A percentile compares a stretch with the other conserved stretches of the same genome.
Evolutionary conservation across 2,797 vertebrate genomes (phyloP).

Genomic region (Alosa sapidissima): DNA sequence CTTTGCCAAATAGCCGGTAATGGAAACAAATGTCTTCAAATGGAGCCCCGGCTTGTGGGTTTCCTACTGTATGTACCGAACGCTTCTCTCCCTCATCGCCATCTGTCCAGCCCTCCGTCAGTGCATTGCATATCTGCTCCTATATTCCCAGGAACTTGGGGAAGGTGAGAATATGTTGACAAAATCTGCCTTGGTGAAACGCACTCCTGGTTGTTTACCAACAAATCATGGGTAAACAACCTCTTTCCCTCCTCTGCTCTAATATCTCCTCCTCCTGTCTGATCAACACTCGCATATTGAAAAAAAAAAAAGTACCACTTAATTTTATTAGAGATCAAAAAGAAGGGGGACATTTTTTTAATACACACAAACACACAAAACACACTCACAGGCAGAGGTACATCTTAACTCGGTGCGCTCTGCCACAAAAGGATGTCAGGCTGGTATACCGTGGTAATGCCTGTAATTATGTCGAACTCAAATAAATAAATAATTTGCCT

Average conservation of each 20-base stretch:
- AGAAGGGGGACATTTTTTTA: conserved; percentile 64
- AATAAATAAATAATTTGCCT: conserved; percentile 80
- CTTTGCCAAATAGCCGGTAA: conserved; percentile 73
- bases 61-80: background rate
- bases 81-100: background rate
- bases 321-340: conserved; percentile 78
- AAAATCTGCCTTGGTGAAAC: conserved; percentile 57
- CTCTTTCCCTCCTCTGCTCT: conserved; percentile 45
- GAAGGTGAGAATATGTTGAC: conserved; percentile 60
- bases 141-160: conserved; percentile 58
- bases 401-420: conserved; percentile 69
- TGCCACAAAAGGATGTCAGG: conserved; percentile 70
- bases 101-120: conserved; percentile 32
- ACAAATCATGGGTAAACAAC: conserved; percentile 58
- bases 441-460: conserved; percentile 67
- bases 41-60: conserved; percentile 60
- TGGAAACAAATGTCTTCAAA: conserved; percentile 72
- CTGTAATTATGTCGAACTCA: conserved; percentile 83
- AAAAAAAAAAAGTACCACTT: conserved; percentile 66
- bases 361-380: background rate
- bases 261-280: conserved; percentile 25
- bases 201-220: conserved; percentile 60
- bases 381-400: conserved; percentile 50
- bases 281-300: conserved; percentile 34
- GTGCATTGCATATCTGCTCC: conserved; percentile 42